Percentiles rank a stretch among this genome's conserved stretches.
phyloP scores from a whole-genome alignment of 2,888 invertebrate genomes.

The Zootermopsis nevadensis region DNA sequence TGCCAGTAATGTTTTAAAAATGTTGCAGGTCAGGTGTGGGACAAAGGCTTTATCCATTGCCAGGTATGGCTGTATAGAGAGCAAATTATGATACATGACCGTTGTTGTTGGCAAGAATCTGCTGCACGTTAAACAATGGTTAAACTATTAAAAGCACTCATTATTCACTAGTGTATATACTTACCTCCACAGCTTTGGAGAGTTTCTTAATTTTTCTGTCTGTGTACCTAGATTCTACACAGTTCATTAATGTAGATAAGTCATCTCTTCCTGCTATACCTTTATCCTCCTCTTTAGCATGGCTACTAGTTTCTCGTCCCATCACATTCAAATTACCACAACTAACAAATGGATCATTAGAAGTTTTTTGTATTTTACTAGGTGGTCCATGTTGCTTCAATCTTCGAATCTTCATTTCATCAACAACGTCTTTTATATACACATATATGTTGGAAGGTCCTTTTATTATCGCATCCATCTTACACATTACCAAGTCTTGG shows the following conservation, averaged over 20 bases:
- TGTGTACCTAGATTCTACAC: neutral
- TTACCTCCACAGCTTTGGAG: conserved; percentile 2
- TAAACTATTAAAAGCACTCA: neutral
- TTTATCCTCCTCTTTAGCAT: neutral
- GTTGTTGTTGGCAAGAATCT: too few relatives aligned
- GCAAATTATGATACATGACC: too few relatives aligned
- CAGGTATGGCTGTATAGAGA: too few relatives aligned
- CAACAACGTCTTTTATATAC: conserved; percentile 30
- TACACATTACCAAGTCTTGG: neutral
- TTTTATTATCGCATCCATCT: neutral
- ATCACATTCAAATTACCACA: neutral
- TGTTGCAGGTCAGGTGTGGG: too few relatives aligned
- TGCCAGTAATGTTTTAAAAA: too few relatives aligned
- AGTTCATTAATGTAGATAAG: too few relatives aligned
- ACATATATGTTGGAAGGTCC: conserved; percentile 22
- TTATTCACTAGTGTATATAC: neutral
- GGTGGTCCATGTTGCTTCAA: neutral
- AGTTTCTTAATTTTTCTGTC: conserved; percentile 10
- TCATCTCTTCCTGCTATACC: neutral
- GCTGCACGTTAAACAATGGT: too few relatives aligned
- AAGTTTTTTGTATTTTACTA: neutral
- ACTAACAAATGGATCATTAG: neutral
- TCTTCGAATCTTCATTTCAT: conserved; percentile 22
- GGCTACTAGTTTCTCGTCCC: neutral
- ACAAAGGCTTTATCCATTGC: too few relatives aligned